Evolutionary conservation across 2,888 invertebrate genomes (phyloP).

Genomic region (Invenusta paracnida): DNA sequence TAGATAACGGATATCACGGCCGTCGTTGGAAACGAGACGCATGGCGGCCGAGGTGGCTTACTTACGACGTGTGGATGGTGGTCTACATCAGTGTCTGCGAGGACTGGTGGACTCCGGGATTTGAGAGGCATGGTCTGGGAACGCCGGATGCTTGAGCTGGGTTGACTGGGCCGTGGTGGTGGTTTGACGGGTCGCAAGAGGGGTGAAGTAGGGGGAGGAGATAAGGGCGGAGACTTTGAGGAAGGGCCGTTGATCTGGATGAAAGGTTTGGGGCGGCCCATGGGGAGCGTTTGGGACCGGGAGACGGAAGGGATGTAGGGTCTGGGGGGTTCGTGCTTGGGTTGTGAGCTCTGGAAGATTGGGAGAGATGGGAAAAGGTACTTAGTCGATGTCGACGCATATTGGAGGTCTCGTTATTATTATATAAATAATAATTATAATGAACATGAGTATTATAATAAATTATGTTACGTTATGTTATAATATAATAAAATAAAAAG

Average conservation of each 20-base stretch:
- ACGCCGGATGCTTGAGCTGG: background rate
- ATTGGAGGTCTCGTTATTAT: no score
- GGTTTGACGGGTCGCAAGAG: background rate
- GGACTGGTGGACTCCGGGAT: background rate
- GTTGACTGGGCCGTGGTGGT: no score
- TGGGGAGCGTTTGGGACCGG: background rate
- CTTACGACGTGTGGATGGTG: background rate
- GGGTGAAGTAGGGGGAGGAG: no score
- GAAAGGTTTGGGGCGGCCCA: background rate
- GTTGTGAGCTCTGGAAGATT: background rate
- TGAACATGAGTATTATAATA: no score
- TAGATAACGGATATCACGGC: background rate
- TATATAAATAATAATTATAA: no score
- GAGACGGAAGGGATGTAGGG: background rate
- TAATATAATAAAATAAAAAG: no score
- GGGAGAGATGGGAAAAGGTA: background rate
- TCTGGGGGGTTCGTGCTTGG: background rate
- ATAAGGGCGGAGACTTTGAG: background rate
- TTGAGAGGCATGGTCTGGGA: background rate
- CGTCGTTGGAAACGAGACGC: background rate
- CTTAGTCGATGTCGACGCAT: no score
- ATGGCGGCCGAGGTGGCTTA: background rate
- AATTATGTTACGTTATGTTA: no score
- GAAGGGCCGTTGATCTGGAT: background rate
- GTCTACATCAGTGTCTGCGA: no score